These are phyloP conservation scores for Coryphaenoides rupestris DNA, from an alignment of 2,113 vertebrate genomes.

Conservation along the genomic window DNA sequence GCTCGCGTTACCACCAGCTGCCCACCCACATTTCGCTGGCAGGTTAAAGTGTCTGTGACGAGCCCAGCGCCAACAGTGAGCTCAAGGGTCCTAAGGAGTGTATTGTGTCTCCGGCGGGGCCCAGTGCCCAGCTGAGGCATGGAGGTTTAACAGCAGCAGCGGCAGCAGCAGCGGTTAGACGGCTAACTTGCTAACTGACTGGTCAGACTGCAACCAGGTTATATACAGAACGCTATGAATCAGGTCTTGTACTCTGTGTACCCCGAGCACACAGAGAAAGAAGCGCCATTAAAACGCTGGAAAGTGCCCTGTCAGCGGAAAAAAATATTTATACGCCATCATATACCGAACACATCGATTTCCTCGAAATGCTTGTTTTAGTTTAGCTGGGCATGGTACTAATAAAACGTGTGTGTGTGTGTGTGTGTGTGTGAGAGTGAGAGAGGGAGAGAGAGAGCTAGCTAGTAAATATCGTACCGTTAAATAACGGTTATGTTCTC, in stretches of 20 bases:
- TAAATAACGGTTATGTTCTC: no score
- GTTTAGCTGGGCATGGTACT: no score
- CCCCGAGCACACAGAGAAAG: slow-evolving; percentile 48
- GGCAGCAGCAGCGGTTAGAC: no score
- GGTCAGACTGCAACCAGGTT: slow-evolving; percentile 39
- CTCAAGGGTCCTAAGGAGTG: slow-evolving; percentile 54
- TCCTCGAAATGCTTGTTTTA: no score
- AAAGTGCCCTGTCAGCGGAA: slow-evolving; percentile 38
- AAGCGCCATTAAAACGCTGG: slow-evolving; percentile 47
- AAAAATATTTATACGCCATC: not conserved
- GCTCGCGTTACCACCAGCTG: slow-evolving; percentile 72
- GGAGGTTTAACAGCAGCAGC: slow-evolving; percentile 31
- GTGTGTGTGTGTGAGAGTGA: no score
- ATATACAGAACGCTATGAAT: slow-evolving; percentile 51
- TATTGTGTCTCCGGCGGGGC: slow-evolving; percentile 63
- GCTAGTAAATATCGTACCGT: no score
- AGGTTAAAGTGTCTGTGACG: slow-evolving; percentile 59
- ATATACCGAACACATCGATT: no score
- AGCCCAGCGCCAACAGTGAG: slow-evolving; percentile 64
- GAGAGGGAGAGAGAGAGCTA: no score
- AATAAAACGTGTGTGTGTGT: no score
- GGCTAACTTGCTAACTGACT: no score
- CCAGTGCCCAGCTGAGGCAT: slow-evolving; percentile 45
- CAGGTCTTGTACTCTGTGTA: slow-evolving; percentile 44
- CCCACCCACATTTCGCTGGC: slow-evolving; percentile 69